Conservation (phyloP, 1,140 invertebrate genomes). For the Brachionus asplanchnoidis region DNA sequence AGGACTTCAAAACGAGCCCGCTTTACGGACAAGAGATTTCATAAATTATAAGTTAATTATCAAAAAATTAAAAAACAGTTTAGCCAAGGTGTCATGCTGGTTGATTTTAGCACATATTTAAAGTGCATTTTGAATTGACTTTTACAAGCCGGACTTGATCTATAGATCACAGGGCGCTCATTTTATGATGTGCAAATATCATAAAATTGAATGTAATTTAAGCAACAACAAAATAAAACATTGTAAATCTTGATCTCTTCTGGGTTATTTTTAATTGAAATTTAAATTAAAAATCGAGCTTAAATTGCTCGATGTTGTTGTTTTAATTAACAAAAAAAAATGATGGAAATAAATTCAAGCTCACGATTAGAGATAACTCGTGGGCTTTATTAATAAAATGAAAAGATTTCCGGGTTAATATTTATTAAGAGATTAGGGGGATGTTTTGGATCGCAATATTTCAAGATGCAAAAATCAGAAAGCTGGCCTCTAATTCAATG, state of each 20-base stretch:
- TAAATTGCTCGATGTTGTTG: background rate
- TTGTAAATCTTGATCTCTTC: background rate
- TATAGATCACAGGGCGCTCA: background rate
- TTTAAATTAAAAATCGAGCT: conserved; percentile 34
- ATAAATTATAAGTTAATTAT: conserved; percentile 18
- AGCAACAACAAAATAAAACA: background rate
- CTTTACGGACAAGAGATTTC: conserved; percentile 24
- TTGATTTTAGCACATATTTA: conserved; percentile 7
- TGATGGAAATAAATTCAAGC: background rate
- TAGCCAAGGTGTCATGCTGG: conserved; percentile 3
- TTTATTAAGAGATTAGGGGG: conserved; percentile 2
- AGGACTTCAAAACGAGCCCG: background rate
- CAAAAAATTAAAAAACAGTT: conserved; percentile 12
- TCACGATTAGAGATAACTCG: background rate
- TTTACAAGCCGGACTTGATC: background rate
- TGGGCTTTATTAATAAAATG: conserved; percentile 7
- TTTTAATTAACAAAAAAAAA: background rate
- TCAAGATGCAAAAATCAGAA: conserved; percentile 11
- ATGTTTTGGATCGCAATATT: background rate
- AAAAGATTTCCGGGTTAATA: conserved; percentile 18
- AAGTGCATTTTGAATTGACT: background rate
- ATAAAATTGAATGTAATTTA: conserved; percentile 6
- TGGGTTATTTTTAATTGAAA: conserved; percentile 29
- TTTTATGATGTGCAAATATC: conserved; percentile 37
- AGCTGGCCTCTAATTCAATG: background rate